Conservation (phyloP, 2,888 invertebrate genomes). For the Drosophila engyochracea region DNA sequence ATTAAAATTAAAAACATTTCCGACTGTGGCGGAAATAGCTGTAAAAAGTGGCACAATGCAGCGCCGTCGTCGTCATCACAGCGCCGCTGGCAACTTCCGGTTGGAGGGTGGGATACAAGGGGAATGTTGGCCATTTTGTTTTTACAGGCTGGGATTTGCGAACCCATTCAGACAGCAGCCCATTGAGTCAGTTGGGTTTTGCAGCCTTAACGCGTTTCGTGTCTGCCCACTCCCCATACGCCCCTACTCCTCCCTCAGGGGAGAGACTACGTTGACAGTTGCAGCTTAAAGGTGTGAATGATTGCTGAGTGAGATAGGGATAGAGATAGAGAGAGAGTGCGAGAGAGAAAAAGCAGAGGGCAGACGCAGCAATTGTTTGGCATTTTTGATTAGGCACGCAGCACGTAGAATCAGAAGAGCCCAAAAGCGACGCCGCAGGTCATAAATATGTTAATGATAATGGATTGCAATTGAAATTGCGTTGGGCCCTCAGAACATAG, state of each 20-base stretch:
- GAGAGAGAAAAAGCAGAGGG: neutral
- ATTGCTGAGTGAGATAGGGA: conserved; percentile 25
- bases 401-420: conserved; percentile 14
- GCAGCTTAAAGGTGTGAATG: conserved; percentile 73
- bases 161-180: conserved; percentile 36
- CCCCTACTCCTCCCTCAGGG: conserved; percentile 21
- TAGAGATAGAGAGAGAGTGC: neutral
- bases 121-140: conserved; percentile 74
- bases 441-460: conserved; percentile 75
- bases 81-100: conserved; percentile 57
- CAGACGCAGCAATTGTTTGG: conserved; percentile 51
- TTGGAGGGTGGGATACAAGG: neutral
- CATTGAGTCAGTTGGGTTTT: conserved; percentile 49
- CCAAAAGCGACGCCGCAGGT: conserved; percentile 24
- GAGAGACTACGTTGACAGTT: conserved; percentile 35
- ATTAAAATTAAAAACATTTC: conserved; percentile 78
- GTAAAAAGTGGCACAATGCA: conserved; percentile 65
- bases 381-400: conserved; percentile 62
- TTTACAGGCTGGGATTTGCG: conserved; percentile 63
- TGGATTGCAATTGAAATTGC: conserved; percentile 76
- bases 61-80: conserved; percentile 5
- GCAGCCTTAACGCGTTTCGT: conserved; percentile 54
- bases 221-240: neutral
- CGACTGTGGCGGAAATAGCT: conserved; percentile 65
- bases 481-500: conserved; percentile 15